Conservation (phyloP, 2,797 vertebrate species). For the Prunella strophiata region DNA sequence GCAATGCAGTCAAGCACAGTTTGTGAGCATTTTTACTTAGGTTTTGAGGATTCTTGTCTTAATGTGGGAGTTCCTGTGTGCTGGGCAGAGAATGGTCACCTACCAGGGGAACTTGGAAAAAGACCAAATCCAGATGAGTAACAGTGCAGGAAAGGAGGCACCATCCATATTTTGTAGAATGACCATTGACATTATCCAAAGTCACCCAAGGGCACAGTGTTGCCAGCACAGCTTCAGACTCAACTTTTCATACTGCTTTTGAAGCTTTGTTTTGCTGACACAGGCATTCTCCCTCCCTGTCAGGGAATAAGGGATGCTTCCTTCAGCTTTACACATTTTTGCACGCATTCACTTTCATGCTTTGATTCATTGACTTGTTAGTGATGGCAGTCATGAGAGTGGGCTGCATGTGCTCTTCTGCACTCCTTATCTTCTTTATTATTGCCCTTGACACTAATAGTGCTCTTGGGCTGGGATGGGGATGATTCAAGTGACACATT, state of each 20-base stretch:
- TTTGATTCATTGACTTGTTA: constrained; percentile 6
- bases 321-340: neutral
- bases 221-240: neutral
- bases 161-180: neutral
- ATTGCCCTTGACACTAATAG: constrained; percentile 31
- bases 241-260: neutral
- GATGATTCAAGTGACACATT: neutral
- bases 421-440: neutral
- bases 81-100: neutral
- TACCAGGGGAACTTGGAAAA: neutral
- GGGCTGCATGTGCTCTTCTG: neutral
- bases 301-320: neutral
- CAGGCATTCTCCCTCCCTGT: neutral
- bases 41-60: neutral
- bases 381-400: neutral
- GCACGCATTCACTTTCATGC: neutral
- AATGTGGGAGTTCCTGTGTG: neutral
- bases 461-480: neutral
- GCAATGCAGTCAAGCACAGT: neutral
- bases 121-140: neutral
- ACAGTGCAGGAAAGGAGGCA: neutral
- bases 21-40: neutral
- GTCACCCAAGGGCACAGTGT: neutral
- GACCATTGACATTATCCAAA: neutral
- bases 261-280: neutral